Base-by-base conservation (phyloP, 2,888 invertebrate species). In the Artemia sinica region DNA sequence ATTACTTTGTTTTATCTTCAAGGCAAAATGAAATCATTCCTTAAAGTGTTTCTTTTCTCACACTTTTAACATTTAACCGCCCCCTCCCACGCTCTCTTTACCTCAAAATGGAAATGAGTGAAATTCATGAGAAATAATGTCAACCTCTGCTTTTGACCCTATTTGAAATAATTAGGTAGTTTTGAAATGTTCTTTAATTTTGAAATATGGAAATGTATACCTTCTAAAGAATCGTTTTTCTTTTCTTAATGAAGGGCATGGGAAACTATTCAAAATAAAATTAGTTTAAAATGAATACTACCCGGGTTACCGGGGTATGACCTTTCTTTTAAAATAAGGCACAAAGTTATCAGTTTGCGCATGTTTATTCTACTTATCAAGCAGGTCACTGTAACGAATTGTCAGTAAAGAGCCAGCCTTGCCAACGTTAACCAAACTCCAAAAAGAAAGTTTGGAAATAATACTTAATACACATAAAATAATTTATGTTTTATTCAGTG, bases 141-240 rank as follows among this genome's bases (percentile, higher is more conserved):
- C 58, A 58, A 58, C 58, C 58, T 58, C 58, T 58, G 58, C 58
- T 58, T 58, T 58, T 58, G 58, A 58, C 58, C 58, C 58, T 58
- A 18, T 58, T 58, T 58, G 58, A 18, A 28, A 18, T 58, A 58
- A 58, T 58, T 58, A 58, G n/a, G n/a, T n/a, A 58, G 58, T n/a
- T 58, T 18, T 58, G 58, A 58, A 58, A 58, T 58, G 58, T 10
- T 8, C 18, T 18, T 58, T 14, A 58, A 14, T 58, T 58, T 28
- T 28, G 28, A 28, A 28, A 28, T 28, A 28, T 28, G 28, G 58
- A 58, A 58, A 58, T 58, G 10, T 18, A 58, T 18, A 14, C 14
- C n/a, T 8, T 58, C 58, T 58, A 14, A n/a, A 58, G n/a, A 18
- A n/a, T 58, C 18, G n/a, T 14, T 58, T 58, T n/a, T 18, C n/a